Evolutionary conservation across 37 sponge, comb jelly and placozoan species (phyloP), one percentile per base, ranked within the genome.

Genomic region (Theonella swinhoei): DNA sequence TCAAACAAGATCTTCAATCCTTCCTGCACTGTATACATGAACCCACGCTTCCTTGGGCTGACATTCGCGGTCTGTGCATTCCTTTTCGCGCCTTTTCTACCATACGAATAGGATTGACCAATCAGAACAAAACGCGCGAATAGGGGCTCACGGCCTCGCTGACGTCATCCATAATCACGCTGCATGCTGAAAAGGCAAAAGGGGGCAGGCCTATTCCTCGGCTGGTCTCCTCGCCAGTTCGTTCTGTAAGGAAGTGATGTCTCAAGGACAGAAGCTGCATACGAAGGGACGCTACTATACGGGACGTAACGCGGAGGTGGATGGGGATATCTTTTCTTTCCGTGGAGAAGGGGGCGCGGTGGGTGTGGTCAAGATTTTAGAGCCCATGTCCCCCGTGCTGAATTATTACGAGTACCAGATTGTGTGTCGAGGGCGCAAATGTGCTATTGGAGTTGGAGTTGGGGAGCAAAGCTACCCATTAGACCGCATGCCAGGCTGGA

Each of bases 401-500:
- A 91, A 90, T 79, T 94, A 91, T 80, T 94, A 65, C 68, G 95
- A 94, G 65, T 81, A 81, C 39, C 75, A 91, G 74, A 91, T 94
- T 23, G 33, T 91, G 35, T 81, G 75, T 31, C 22, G 62, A 72
- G 95, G 95, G 5, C 64, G 32, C 36, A 63, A 72, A 26, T 78
- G 81, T 64, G 87, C 91, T 28, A 80, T 93, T 42, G 93, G 93
- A 39, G 25, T 89, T 26, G 93, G 93, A 22, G 69, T 88, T 0
- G 93, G 93, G 0, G 77, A 78, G 17, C 36, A 42, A 31, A 28
- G 39, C 4, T 93, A 93, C 41, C 83, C 89, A 22, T 31, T 86
- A 54, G 74, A 83, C 60, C 37, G 80, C 7, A 88, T 89, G 93
- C 93, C 93, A 20, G 93, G 93, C 14, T 93, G 93, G 93, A 85